Base-by-base conservation (phyloP, 2,797 vertebrate species). In the Notolepis coatsorum region DNA sequence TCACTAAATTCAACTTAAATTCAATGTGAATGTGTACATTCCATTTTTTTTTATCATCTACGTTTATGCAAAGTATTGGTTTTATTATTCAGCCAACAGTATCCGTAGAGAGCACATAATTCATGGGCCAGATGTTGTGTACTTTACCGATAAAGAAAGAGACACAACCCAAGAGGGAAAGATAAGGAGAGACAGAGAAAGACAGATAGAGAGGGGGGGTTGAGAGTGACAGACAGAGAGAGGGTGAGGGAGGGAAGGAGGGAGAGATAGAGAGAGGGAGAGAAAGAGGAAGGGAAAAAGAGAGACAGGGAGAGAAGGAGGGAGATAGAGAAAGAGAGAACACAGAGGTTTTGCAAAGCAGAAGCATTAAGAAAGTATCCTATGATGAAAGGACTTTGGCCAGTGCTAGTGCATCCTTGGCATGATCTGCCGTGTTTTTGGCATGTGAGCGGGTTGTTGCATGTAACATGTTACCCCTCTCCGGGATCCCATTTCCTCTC, bases 341-440 rank as follows among this genome's bases (percentile, higher is more conserved):
- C n/a, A n/a, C n/a, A 20, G 37, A 54, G 21, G 18, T 47, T 31
- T 42, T 20, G 35, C 8, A 51, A 42, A 61, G 3, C 10, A 65
- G 52, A 15, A 48, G 15, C 31, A 17, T 51, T 59, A 54, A 48
- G 48, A 65, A n/a, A n/a, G 43, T 63, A 48, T 20, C 41, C 52
- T 79, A 66, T 66, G 61, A 79, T 50, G 56, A 61, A 61, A 43
- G 24, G 13, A 57, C 25, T 60, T 83, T 74, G 77, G 66, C 71
- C 25, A 61, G 15, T 55, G 13, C 15, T 63, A 63, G 48, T 68
- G 71, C 61, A 75, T 83, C 73, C 53, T 84, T 87, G 82, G 73
- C 69, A 30, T 24, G 33, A 17, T 25, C 30, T 31, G 1, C 46
- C 49, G 24, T 56, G 54, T 61, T 63, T 84, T 61, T 82, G 56